These are phyloP conservation scores for Ectobius pallidus DNA, from an alignment of 2,888 invertebrate genomes.

Conservation along the genomic window DNA sequence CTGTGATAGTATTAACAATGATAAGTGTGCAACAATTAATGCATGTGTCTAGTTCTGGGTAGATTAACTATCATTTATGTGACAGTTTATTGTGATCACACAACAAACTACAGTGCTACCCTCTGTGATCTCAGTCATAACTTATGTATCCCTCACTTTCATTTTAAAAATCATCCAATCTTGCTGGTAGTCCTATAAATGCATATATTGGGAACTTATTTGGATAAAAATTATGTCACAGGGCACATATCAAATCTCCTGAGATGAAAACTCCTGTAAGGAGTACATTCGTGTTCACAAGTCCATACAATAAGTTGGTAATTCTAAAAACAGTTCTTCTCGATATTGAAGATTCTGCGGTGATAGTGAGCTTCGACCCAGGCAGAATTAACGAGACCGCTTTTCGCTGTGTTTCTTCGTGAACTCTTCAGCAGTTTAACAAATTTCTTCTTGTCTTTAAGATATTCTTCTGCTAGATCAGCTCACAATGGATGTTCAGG, in stretches of 20 bases:
- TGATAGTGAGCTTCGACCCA: constrained; percentile 19
- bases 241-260: constrained; percentile 25
- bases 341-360: constrained; percentile 17
- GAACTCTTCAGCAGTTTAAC: constrained; percentile 96
- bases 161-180: not conserved
- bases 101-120: constrained; percentile 18
- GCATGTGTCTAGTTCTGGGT: constrained; percentile 5
- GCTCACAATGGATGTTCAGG: constrained; percentile 97
- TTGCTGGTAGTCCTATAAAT: constrained; percentile 24
- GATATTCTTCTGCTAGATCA: constrained; percentile 96
- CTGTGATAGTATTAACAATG: not conserved
- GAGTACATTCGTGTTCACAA: constrained; percentile 97
- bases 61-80: constrained; percentile 22
- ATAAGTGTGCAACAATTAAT: constrained; percentile 15
- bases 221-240: constrained; percentile 18
- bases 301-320: not conserved
- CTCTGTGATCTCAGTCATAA: constrained; percentile 10
- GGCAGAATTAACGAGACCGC: constrained; percentile 66
- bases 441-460: constrained; percentile 97
- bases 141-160: not conserved
- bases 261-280: constrained; percentile 62
- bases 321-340: constrained; percentile 9
- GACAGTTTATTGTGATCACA: constrained; percentile 6
- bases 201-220: constrained; percentile 23
- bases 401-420: constrained; percentile 98